Percentiles rank a stretch among this genome's conserved stretches.
Conservation (phyloP, 1,140 invertebrate species). For the Papilio xuthus region DNA sequence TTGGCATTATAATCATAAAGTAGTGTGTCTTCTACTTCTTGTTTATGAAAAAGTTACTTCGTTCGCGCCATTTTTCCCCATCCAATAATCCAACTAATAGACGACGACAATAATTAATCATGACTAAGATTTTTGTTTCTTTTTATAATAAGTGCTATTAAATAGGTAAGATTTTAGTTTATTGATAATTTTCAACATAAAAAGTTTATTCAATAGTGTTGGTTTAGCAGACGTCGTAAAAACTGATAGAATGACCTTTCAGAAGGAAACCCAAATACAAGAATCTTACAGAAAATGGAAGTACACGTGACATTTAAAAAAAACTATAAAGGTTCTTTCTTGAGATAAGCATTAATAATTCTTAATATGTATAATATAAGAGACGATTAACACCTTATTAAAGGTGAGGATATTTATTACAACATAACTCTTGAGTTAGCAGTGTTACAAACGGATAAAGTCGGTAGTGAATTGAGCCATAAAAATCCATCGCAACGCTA, state of each 20-base stretch:
- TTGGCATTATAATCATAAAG: background rate
- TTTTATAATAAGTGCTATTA: background rate
- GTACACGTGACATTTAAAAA: background rate
- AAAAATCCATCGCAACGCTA: conserved; percentile 24
- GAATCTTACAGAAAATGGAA: background rate
- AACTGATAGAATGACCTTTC: too few relatives aligned
- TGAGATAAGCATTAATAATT: conserved; percentile 7
- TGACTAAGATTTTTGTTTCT: background rate
- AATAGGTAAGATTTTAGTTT: background rate
- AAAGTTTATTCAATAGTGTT: too few relatives aligned
- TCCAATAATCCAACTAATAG: background rate
- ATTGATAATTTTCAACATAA: background rate
- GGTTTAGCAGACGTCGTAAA: too few relatives aligned
- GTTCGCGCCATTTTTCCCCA: conserved; percentile 5
- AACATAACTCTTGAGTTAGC: background rate
- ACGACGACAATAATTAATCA: background rate
- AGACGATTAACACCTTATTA: conserved; percentile 3
- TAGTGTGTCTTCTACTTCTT: background rate
- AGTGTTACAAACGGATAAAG: conserved; percentile 16
- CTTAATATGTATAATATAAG: conserved; percentile 8
- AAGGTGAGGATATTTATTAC: conserved; percentile 13
- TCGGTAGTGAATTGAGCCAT: conserved; percentile 14
- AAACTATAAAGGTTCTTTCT: background rate
- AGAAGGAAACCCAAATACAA: background rate
- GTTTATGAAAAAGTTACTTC: background rate